Conservation (phyloP, 2,888 invertebrate genomes). For the Pandemis cinnamomeana region DNA sequence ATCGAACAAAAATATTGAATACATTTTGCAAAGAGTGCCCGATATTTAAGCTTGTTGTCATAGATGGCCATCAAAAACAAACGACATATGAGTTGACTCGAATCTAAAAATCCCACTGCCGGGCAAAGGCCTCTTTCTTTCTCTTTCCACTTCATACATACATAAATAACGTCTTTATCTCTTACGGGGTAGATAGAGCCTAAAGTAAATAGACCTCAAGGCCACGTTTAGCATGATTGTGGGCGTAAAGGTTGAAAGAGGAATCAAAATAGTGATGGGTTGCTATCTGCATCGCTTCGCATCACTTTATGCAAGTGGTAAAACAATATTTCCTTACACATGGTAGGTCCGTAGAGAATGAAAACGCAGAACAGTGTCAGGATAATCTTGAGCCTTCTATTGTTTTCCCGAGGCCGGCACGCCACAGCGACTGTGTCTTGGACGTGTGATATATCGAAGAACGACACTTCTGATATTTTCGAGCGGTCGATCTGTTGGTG, state of each 20-base stretch:
- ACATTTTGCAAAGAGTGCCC: too few relatives aligned
- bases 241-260: too few relatives aligned
- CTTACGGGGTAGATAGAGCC: too few relatives aligned
- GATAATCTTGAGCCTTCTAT: slow-evolving; percentile 71
- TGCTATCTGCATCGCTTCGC: too few relatives aligned
- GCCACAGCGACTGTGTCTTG: slow-evolving; percentile 79
- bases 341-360: slow-evolving; percentile 79
- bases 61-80: neutral
- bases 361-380: slow-evolving; percentile 79
- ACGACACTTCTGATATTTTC: slow-evolving; percentile 77
- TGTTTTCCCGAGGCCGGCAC: slow-evolving; percentile 67
- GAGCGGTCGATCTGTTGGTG: slow-evolving; percentile 67
- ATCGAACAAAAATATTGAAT: neutral
- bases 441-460: slow-evolving; percentile 89
- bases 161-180: too few relatives aligned
- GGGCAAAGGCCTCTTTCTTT: too few relatives aligned
- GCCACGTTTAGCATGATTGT: too few relatives aligned
- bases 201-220: too few relatives aligned
- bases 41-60: too few relatives aligned
- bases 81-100: neutral
- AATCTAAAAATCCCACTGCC: neutral
- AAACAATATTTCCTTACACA: slow-evolving; percentile 66
- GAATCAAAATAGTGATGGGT: too few relatives aligned
- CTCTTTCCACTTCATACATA: too few relatives aligned
- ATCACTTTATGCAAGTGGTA: neutral